Base-by-base conservation (phyloP, 2,888 invertebrate genomes). In the Zelleria hepariella region DNA sequence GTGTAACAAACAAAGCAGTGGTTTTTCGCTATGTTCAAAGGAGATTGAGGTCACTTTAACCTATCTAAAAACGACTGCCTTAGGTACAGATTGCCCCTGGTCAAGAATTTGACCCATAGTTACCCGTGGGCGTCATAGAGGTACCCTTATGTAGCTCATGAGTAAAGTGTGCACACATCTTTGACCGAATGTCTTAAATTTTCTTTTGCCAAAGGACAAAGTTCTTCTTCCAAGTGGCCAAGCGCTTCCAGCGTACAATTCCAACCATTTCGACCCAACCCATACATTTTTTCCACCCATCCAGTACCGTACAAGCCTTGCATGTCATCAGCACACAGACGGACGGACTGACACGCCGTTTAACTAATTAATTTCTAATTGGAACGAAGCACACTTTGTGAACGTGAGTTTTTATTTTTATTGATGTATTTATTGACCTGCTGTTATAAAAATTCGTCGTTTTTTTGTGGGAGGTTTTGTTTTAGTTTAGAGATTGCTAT, bases 321-420 rank as follows among this genome's bases (percentile, higher is more conserved):
- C 32, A 42, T 42, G 32, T 15, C 32, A 42, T 15, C 32, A 42
- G 32, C 32, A 15, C 32, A 20, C 55, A 56, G 27, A 56, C 55
- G n/a, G 27, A 32, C 55, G 23, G 24, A 53, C 53, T 25, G 55
- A 56, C 21, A 56, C 55, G 55, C 26, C 26, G 20, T 56, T 56
- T 64, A 62, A 61, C 63, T 76, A 71, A 77, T 75, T 74, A 69
- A 73, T 69, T 67, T 64, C 60, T 59, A 57, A 54, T 56, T 56
- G 55, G 60, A 65, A 65, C 61, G 51, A 51, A 51, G 21, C 21
- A 42, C 32, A 42, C 32, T 42, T 42, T 42, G 32, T 42, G 32
- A 42, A 42, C 32, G 32, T 15, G 32, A 42, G 15, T 42, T 42
- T 42, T 42, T 15, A 42, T 42, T 42, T 42, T 42, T 42, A 42